These are phyloP conservation scores for Sebastes oblongus DNA, from an alignment of 2,797 vertebrate species.

Conservation along the genomic window DNA sequence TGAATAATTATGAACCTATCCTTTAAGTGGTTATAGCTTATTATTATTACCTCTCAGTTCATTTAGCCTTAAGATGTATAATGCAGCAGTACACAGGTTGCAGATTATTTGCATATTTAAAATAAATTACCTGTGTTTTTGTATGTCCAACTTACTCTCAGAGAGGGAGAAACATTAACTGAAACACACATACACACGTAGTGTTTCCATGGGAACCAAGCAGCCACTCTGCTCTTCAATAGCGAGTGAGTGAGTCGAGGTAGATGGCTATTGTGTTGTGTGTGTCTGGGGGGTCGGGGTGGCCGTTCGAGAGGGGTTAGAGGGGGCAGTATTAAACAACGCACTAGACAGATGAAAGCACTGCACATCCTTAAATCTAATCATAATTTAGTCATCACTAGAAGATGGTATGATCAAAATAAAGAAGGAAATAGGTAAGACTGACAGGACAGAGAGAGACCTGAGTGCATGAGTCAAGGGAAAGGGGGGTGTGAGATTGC, in stretches of 20 bases:
- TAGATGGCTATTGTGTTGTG: constrained; percentile 77
- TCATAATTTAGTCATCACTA: constrained; percentile 94
- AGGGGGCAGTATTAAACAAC: constrained; percentile 67
- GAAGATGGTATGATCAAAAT: constrained; percentile 81
- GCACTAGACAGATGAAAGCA: constrained; percentile 89
- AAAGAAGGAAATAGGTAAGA: constrained; percentile 66
- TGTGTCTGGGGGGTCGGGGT: constrained; percentile 75
- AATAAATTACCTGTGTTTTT: neutral
- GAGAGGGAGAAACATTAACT: constrained; percentile 57
- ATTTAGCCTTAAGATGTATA: neutral
- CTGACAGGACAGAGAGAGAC: constrained; percentile 51
- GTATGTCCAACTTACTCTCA: constrained; percentile 46
- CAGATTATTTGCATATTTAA: constrained; percentile 46
- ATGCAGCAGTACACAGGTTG: neutral
- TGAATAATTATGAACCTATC: neutral
- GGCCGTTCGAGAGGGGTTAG: constrained; percentile 66
- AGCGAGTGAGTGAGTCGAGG: constrained; percentile 78
- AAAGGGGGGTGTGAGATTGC: constrained; percentile 41
- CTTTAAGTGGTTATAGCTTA: neutral
- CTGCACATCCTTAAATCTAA: constrained; percentile 88
- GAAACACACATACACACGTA: constrained; percentile 36
- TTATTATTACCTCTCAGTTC: neutral
- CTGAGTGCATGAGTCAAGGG: constrained; percentile 58
- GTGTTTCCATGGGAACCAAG: constrained; percentile 89
- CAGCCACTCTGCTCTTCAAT: constrained; percentile 89